These are phyloP conservation scores for Lingula anatina DNA, from an alignment of 2,888 invertebrate species.

Conservation along the genomic window DNA sequence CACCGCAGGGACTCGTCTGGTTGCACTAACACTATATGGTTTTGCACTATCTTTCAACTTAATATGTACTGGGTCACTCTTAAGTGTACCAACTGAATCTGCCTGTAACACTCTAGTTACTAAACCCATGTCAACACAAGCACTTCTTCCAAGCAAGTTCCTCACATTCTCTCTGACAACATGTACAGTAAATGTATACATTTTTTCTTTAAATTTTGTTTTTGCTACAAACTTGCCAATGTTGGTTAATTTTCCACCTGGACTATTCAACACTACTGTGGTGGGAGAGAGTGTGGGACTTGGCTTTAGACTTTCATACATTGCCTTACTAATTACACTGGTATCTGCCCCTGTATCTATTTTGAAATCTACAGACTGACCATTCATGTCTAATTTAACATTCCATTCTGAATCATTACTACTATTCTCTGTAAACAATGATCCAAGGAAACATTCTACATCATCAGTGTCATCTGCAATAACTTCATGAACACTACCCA, in stretches of 20 bases:
- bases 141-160: slow-evolving; percentile 2
- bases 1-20: slow-evolving; percentile 11
- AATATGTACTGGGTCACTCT: slow-evolving; percentile 2
- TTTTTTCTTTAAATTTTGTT: background rate
- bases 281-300: background rate
- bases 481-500: no score
- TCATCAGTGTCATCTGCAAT: no score
- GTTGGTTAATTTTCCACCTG: background rate
- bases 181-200: background rate
- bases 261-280: background rate
- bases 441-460: no score
- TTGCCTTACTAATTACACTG: background rate
- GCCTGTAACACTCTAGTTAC: slow-evolving; percentile 1
- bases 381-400: no score
- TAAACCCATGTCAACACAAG: slow-evolving; percentile 1
- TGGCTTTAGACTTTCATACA: slow-evolving; percentile 2
- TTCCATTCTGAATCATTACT: no score
- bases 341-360: no score
- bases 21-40: slow-evolving; percentile 5
- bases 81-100: no score
- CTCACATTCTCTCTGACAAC: background rate
- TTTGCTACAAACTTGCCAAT: slow-evolving; percentile 1
- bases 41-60: slow-evolving; percentile 4
- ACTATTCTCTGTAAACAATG: no score
- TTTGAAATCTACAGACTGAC: no score